phyloP scores from a whole-genome alignment of 2,113 vertebrate genomes.

The Merops nubicus region DNA sequence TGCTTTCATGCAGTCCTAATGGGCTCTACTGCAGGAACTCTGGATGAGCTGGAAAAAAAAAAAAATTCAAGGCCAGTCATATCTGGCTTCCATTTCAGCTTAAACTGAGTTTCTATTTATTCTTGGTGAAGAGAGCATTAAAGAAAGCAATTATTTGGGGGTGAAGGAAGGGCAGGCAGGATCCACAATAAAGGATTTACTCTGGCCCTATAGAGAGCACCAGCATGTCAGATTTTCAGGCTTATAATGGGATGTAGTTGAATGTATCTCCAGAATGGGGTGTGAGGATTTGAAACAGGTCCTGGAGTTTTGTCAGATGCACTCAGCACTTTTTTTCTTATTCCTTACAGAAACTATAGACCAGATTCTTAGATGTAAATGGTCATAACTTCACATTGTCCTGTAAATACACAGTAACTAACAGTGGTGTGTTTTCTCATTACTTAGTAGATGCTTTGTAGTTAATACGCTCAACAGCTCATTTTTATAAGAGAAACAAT shows the following conservation, averaged over 20 bases:
- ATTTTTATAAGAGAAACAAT: neutral
- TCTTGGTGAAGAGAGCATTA: neutral
- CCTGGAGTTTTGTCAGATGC: neutral
- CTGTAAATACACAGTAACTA: neutral
- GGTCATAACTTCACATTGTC: neutral
- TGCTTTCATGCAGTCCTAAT: conserved; percentile 29
- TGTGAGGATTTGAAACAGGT: neutral
- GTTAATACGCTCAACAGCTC: neutral
- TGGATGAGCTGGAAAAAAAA: neutral
- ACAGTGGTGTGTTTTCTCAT: neutral
- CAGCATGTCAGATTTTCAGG: neutral
- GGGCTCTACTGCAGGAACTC: neutral
- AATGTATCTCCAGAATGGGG: neutral
- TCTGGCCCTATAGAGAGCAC: neutral
- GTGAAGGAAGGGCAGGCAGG: neutral
- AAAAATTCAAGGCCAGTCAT: neutral
- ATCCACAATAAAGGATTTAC: neutral
- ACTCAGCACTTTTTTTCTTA: neutral
- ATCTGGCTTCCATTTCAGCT: conserved; percentile 26
- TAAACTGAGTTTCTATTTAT: conserved; percentile 2
- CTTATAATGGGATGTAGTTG: neutral
- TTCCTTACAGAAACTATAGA: neutral
- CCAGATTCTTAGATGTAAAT: neutral
- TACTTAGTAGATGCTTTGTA: neutral
- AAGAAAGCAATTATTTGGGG: conserved; percentile 25